Base-by-base conservation (phyloP, 2,888 invertebrate genomes). In the Parnassius glacialis region DNA sequence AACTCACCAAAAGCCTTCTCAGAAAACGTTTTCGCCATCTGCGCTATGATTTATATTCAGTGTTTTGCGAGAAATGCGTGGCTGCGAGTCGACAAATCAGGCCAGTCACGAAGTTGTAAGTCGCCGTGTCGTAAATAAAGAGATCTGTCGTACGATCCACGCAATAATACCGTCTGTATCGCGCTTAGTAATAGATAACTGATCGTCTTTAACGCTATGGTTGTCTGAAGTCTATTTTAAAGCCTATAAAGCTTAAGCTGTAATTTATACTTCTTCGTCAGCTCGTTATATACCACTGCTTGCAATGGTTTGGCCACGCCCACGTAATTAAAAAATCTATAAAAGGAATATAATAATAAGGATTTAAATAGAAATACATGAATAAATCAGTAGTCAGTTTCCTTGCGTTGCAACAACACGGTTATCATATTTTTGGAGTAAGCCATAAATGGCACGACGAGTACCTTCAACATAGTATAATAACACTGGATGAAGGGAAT, bases 31-130 rank as follows among this genome's bases (percentile, higher is more conserved):
- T 74, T 68, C 72, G 70, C 75, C 81, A 82, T 79, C 80, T 82
- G 81, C 73, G 77, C 69, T 74, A 70, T 82, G 82, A 82, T 82
- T 82, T 82, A 82, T 81, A 74, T 71, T 69, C 72, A 66, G 66
- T 76, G 79, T 81, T 78, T 76, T 73, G 72, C 70, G 70, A 70
- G 75, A 74, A 74, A 74, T 73, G 71, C 69, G 68, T 67, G 67
- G 67, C 68, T 68, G 67, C 67, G 66, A 64, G 66, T 67, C 73
- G 65, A 78, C 77, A 80, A 81, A 80, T 80, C 80, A 74, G 56
- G 10, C 48, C 45, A 41, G 68, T 69, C 69, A 66, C 60, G 52
- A 68, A 78, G 70, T 74, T 74, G 66, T 67, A 69, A 71, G 68
- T 69, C 69, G 65, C 64, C 65, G 64, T 71, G 69, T 76, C 74